Base-by-base conservation (phyloP, 2,888 invertebrate genomes). In the Drosophila fulvimacula region DNA sequence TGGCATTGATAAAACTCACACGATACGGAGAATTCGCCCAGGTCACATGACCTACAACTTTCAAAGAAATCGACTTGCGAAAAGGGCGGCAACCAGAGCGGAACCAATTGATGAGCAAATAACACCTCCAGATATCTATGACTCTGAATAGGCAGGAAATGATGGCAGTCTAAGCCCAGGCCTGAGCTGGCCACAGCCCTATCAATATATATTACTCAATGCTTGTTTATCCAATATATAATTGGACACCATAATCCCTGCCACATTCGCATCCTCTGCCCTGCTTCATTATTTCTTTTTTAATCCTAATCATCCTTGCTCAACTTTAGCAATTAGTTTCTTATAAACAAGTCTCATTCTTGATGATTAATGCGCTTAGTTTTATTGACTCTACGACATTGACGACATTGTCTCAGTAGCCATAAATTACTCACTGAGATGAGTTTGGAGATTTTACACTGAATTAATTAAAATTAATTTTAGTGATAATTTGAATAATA, bases 1-100 rank as follows among this genome's bases (percentile, higher is more conserved):
- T 71, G 85, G 76, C 76, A 82, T 52, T 79, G 82, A 88, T 82
- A 82, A 82, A 64, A 73, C 71, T 82, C 85, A 53, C 52, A 61
- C 48, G 46, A 30, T 48, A 58, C 39, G 13, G 55, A 39, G 38
- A 56, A 34, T 4, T 21, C 38, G 2, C 21, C 38, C 44, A 11
- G 17, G 41, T 62, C 60, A 65, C 46, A 55, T 49, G 58, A 55
- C 58, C 57, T 34, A 34, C 4, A 27, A 17, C 17, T 41, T 36
- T 41, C 17, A 17, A 53, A 38, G 38, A 53, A 38, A 53, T 17
- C 13, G 38, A 39, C n/a, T 38, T 53, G 36, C 38, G 70, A 70
- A 44, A 42, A 55, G 27, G 38, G 21, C 17, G 19, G 30, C 41
- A 42, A 15, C 34, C 62, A 46, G 38, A 62, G 17, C 11, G 13